Evolutionary conservation across 1,140 invertebrate species (phyloP).

Genomic region (Pomacea maculata): DNA sequence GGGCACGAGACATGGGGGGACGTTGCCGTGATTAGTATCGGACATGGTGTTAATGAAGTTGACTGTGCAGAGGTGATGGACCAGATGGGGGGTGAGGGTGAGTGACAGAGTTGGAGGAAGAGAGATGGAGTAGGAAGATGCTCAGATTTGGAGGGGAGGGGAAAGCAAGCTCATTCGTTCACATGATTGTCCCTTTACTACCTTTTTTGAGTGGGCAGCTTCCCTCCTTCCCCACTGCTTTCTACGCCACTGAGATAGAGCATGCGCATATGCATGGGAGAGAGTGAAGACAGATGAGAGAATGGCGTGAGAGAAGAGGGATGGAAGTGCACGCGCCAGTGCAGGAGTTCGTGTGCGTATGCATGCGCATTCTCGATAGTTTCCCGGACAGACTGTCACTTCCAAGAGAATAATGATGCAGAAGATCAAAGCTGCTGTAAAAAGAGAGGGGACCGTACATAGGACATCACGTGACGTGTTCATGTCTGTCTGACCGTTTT

Average conservation of each 20-base stretch:
- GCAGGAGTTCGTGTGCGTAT: too few species aligned
- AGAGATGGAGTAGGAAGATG: background rate
- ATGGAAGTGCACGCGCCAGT: background rate
- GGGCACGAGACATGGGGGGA: too few species aligned
- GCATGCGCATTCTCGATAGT: too few species aligned
- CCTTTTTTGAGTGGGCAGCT: too few species aligned
- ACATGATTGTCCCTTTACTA: too few species aligned
- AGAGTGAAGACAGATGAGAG: background rate
- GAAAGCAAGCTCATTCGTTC: too few species aligned
- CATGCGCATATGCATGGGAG: background rate
- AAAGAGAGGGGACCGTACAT: background rate
- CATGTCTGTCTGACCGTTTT: background rate
- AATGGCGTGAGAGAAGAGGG: background rate
- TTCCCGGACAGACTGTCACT: background rate
- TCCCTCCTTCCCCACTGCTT: too few species aligned
- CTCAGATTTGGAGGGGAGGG: too few species aligned
- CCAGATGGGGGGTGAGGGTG: background rate
- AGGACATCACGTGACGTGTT: background rate
- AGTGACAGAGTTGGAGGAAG: background rate
- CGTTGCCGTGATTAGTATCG: too few species aligned
- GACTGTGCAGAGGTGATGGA: background rate
- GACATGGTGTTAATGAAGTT: too few species aligned
- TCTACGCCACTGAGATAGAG: background rate
- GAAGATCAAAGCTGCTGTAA: background rate
- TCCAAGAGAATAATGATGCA: background rate